Evolutionary conservation across 2,888 invertebrate genomes (phyloP).

Genomic region (Drosophila hamatofila): DNA sequence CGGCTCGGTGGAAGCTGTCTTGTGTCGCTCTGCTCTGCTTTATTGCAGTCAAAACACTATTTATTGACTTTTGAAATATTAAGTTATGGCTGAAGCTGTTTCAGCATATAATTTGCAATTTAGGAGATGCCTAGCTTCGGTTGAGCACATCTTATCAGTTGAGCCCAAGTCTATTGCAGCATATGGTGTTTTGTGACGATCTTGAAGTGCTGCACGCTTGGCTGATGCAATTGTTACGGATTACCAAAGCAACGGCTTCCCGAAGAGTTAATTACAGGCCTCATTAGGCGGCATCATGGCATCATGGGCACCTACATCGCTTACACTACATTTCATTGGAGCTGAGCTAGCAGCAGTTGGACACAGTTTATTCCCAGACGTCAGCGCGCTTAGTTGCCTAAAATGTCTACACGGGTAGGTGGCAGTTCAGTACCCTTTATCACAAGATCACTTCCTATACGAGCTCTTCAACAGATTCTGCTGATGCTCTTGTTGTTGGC

Average conservation of each 20-base stretch:
- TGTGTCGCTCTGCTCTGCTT: background rate
- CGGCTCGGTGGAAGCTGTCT: background rate
- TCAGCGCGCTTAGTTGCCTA: constrained; percentile 43
- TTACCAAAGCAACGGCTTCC: constrained; percentile 21
- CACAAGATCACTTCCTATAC: background rate
- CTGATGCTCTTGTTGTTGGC: constrained; percentile 43
- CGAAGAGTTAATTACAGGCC: constrained; percentile 58
- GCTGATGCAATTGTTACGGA: constrained; percentile 36
- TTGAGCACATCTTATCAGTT: constrained; percentile 14
- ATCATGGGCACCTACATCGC: constrained; percentile 3
- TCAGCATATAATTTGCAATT: background rate
- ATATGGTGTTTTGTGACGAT: background rate
- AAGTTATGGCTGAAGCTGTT: background rate
- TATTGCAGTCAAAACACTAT: background rate
- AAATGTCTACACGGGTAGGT: constrained; percentile 55
- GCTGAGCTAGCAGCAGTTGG: constrained; percentile 5
- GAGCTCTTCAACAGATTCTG: constrained; percentile 19
- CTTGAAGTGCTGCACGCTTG: constrained; percentile 33
- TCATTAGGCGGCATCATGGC: constrained; percentile 63
- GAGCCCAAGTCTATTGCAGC: background rate
- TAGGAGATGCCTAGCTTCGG: background rate
- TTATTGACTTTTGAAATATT: constrained; percentile 9
- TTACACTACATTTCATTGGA: constrained; percentile 2
- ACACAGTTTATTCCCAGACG: constrained; percentile 50
- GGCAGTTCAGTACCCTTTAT: background rate